Percentiles rank a stretch among this genome's conserved stretches.
Conservation (phyloP, 1,140 invertebrate genomes). For the Drosophila ohnishii region DNA sequence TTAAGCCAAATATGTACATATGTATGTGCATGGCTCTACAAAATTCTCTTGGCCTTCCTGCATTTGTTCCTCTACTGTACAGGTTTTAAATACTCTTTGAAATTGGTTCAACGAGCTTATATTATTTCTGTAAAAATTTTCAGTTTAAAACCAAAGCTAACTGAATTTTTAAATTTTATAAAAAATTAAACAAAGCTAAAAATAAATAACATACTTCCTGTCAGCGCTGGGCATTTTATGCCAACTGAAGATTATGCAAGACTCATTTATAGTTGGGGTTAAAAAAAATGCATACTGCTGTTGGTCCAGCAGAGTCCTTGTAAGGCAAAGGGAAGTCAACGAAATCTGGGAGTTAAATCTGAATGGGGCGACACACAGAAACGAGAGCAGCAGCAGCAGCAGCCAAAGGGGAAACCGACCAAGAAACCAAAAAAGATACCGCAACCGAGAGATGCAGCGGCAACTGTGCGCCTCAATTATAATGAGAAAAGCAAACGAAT, state of each 20-base stretch:
- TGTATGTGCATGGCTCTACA: background rate
- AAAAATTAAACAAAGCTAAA: background rate
- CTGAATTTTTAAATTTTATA: background rate
- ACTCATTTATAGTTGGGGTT: background rate
- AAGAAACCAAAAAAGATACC: conserved; percentile 16
- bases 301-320: conserved; percentile 6
- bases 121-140: background rate
- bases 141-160: background rate
- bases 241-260: conserved; percentile 11
- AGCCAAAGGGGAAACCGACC: background rate
- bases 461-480: conserved; percentile 72
- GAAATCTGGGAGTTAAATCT: conserved; percentile 71
- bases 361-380: conserved; percentile 13
- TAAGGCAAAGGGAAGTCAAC: conserved; percentile 27
- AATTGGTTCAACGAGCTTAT: background rate
- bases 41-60: background rate
- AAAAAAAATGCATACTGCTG: background rate
- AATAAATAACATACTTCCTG: conserved; percentile 5
- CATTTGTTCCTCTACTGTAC: background rate
- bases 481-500: conserved; percentile 83
- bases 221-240: background rate
- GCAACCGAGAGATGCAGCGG: conserved; percentile 25
- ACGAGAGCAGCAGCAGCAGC: conserved; percentile 10
- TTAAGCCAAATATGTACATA: background rate
- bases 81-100: background rate